Evolutionary conservation across 1,140 invertebrate genomes (phyloP), one percentile per base, ranked within the genome.

Genomic region (Aphis craccivora): DNA sequence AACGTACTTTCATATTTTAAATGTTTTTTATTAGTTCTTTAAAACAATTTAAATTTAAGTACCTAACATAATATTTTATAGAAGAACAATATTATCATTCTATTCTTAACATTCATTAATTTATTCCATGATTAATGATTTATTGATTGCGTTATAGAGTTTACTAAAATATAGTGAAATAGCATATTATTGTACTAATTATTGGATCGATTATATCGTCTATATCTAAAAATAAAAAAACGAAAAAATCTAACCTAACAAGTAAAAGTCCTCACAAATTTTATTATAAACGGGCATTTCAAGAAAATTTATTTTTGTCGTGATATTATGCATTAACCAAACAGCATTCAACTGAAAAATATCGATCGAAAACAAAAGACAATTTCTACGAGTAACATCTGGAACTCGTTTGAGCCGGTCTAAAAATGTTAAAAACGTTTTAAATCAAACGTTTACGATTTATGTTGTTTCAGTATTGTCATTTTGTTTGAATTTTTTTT

Each of bases 371-470:
- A 40, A 55, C 51, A 90, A 90, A 90, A 55, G 51, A 90, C 35
- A 43, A 90, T 90, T 53, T 90, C 35, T 53, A 11, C 30, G 86
- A 88, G n/a, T 22, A 88, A 88, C 86, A 88, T 89, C 87, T 53
- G 45, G 87, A 89, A 89, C 87, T 53, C 45, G 48, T 89, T 53
- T 89, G 45, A 9, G n/a, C 4, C 18, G 45, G 86, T 89, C 48
- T n/a, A 53, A 37, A 89, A 53, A 53, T 76, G n/a, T 37, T 48
- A 0, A 53, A 89, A 53, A 89, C 45, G 20, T 35, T 88, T 37
- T 35, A 51, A 88, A 88, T 53, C 45, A 60, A 90, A 90, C 20
- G 45, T 40, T 18, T 23, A 53, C 87, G 51, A 53, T 88, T 87
- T 87, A 87, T 48, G 43, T 22, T 87, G 5, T 88, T 88, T n/a